Conservation (phyloP, 2,797 vertebrate genomes). For the Rhynchonycteris naso region DNA sequence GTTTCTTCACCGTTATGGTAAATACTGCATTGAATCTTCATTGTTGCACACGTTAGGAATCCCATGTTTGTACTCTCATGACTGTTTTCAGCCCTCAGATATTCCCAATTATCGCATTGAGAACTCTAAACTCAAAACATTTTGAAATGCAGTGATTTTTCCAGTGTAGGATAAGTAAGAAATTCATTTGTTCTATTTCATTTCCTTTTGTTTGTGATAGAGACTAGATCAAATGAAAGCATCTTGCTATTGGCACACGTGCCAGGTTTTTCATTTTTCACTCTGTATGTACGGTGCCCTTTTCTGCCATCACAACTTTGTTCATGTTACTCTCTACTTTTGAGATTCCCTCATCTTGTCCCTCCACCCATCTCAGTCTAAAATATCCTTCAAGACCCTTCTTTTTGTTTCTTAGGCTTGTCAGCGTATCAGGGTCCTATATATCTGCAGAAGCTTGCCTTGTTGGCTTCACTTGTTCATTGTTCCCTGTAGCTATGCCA, state of each 20-base stretch:
- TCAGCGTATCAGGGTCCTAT: background rate
- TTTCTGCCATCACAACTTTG: background rate
- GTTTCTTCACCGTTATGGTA: constrained; percentile 48
- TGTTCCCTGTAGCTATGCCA: background rate
- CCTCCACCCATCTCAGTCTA: background rate
- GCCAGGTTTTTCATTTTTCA: background rate
- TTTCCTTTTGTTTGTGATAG: constrained; percentile 45
- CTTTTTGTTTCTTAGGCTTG: background rate
- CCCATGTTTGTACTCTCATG: constrained; percentile 31
- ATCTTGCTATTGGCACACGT: background rate
- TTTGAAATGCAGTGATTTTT: constrained; percentile 62
- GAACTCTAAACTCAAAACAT: constrained; percentile 15
- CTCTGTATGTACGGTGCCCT: background rate
- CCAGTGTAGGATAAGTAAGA: constrained; percentile 23
- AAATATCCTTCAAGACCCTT: constrained; percentile 29
- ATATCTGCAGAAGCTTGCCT: background rate
- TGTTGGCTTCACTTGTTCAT: background rate
- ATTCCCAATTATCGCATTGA: constrained; percentile 38
- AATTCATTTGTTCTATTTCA: constrained; percentile 17
- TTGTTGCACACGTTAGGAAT: constrained; percentile 37
- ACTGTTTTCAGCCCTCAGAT: constrained; percentile 46
- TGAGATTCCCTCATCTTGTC: constrained; percentile 9
- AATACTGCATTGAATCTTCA: constrained; percentile 41
- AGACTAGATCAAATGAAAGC: background rate
- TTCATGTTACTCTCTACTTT: background rate